Evolutionary conservation across 2,797 vertebrate genomes (phyloP).

Genomic region (Coregonus suidteri): DNA sequence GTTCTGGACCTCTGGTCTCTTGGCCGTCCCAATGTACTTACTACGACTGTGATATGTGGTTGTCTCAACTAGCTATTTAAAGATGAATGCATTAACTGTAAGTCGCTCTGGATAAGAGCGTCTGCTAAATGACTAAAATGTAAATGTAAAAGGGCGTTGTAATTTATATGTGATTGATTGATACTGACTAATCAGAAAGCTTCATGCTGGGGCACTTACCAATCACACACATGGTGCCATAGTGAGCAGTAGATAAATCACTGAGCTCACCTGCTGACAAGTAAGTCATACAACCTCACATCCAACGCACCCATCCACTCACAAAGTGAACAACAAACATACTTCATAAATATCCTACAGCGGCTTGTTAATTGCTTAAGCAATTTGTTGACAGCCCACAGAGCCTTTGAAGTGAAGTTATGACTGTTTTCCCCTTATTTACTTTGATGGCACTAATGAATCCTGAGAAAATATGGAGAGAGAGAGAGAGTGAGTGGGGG

Average conservation of each 20-base stretch:
- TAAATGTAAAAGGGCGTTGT: not conserved
- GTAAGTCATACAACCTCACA: not conserved
- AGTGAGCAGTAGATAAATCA: not conserved
- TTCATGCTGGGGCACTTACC: not conserved
- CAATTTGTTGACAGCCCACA: slow-evolving; percentile 52
- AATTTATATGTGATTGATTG: not conserved
- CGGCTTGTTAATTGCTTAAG: slow-evolving; percentile 62
- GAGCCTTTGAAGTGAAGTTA: slow-evolving; percentile 64
- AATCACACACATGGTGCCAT: not conserved
- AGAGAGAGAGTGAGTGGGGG: not conserved
- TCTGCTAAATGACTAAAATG: too few species aligned
- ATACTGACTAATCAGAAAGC: not conserved
- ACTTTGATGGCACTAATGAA: slow-evolving; percentile 60
- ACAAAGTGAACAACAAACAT: slow-evolving; percentile 24
- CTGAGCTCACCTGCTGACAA: not conserved
- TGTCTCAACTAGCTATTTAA: too few species aligned
- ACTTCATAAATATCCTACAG: slow-evolving; percentile 35
- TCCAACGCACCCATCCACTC: not conserved
- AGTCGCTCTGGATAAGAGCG: too few species aligned
- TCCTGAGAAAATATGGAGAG: slow-evolving; percentile 21
- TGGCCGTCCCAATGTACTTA: too few species aligned
- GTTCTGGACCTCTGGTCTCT: too few species aligned
- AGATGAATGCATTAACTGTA: too few species aligned
- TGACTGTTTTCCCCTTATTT: slow-evolving; percentile 46
- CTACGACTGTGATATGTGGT: too few species aligned